Percentiles rank a stretch among this genome's conserved stretches.
phyloP scores from a whole-genome alignment of 2,888 invertebrate species.

The Catonia carolina region DNA sequence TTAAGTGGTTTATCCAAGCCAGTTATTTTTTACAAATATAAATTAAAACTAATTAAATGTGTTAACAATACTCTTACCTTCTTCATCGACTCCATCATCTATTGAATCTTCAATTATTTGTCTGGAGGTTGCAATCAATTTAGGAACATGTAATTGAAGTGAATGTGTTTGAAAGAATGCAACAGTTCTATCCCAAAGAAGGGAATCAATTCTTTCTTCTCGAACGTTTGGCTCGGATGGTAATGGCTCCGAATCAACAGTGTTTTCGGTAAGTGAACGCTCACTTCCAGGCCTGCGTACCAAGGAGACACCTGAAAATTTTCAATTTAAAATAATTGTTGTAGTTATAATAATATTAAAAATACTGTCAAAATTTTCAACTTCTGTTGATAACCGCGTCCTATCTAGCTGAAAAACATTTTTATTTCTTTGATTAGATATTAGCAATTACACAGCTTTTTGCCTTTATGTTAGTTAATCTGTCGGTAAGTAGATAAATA shows the following conservation, averaged over 20 bases:
- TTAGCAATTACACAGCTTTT: too few relatives aligned
- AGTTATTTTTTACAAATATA: too few relatives aligned
- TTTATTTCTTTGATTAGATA: too few relatives aligned
- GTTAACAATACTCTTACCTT: conserved; percentile 28
- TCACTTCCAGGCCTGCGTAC: conserved; percentile 42
- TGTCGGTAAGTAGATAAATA: too few relatives aligned
- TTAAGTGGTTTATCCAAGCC: too few relatives aligned
- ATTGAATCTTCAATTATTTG: conserved; percentile 51
- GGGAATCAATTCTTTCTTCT: conserved; percentile 34
- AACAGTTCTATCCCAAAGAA: conserved; percentile 35
- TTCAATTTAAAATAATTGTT: too few relatives aligned
- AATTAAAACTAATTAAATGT: too few relatives aligned
- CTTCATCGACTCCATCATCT: conserved; percentile 59
- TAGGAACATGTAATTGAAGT: conserved; percentile 64
- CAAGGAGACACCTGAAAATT: conserved; percentile 45
- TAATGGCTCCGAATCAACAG: conserved; percentile 29
- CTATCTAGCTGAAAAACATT: neutral
- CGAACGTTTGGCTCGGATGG: conserved; percentile 33
- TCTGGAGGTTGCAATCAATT: conserved; percentile 48
- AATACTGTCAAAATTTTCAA: neutral
- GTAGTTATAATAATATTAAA: too few relatives aligned
- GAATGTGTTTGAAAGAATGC: conserved; percentile 37
- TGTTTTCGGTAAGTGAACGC: conserved; percentile 26
- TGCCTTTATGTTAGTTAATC: too few relatives aligned
- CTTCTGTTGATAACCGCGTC: neutral